These are phyloP conservation scores for Chloropsis cyanopogon DNA, from an alignment of 2,113 vertebrate genomes.

Conservation along the genomic window DNA sequence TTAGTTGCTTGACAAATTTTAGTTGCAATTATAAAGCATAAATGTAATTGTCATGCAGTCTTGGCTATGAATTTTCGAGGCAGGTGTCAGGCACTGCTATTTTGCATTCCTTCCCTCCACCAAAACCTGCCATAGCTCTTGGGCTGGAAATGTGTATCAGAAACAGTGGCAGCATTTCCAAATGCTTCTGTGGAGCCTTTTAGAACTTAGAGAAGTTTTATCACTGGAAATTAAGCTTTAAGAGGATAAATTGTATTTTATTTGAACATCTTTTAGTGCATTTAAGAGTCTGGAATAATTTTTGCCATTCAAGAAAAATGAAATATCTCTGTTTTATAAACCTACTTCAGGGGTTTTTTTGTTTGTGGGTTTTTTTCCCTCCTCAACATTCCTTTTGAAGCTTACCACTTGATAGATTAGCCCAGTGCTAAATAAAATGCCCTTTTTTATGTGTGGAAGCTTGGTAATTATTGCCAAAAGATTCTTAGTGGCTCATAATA, in stretches of 20 bases:
- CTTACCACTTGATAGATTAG: conserved; percentile 87
- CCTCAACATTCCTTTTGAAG: conserved; percentile 75
- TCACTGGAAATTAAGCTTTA: background rate
- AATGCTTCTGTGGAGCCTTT: background rate
- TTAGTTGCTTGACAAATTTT: background rate
- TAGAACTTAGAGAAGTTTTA: background rate
- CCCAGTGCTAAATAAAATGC: conserved; percentile 84
- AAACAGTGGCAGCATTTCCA: background rate
- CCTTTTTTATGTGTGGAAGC: conserved; percentile 84
- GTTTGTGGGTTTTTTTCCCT: background rate
- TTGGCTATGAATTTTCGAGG: background rate
- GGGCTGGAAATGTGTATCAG: background rate
- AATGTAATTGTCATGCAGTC: background rate
- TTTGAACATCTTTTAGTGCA: conserved; percentile 8
- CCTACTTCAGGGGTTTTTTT: conserved; percentile 20
- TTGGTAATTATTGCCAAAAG: conserved; percentile 94
- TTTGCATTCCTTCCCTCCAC: background rate
- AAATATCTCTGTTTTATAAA: conserved; percentile 47
- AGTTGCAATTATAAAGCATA: background rate
- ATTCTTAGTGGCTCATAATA: conserved; percentile 88
- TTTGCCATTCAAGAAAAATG: conserved; percentile 25
- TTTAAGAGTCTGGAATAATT: conserved; percentile 60
- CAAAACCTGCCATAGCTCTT: background rate
- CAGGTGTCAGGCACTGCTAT: background rate
- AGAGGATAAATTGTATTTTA: conserved; percentile 43